Conservation (phyloP, 2,888 invertebrate species). For the Limnephilus marmoratus region DNA sequence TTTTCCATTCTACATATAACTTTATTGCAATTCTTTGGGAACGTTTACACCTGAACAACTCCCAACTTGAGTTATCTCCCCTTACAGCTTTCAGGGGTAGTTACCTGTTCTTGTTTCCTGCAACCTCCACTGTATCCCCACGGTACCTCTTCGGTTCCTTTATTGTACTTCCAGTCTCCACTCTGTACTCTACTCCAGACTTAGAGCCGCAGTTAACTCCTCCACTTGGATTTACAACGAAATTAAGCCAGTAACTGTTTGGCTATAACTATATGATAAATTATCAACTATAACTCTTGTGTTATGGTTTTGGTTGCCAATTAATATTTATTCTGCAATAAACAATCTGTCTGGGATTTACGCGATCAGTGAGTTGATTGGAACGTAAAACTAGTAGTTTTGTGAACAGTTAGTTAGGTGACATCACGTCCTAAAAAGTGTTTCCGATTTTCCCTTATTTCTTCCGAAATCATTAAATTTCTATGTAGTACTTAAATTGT, state of each 20-base stretch:
- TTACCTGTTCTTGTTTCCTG: not conserved
- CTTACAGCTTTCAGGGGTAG: not conserved
- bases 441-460: no score
- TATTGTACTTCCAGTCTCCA: not conserved
- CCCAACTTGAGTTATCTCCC: conserved; percentile 25
- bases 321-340: not conserved
- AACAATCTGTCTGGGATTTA: not conserved
- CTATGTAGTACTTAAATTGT: no score
- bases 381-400: no score
- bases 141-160: not conserved
- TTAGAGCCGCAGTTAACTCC: not conserved
- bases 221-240: not conserved
- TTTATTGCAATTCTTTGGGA: conserved; percentile 22
- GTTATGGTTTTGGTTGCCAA: not conserved
- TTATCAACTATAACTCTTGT: not conserved
- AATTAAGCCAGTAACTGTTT: conserved; percentile 12
- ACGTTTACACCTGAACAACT: conserved; percentile 36
- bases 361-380: not conserved
- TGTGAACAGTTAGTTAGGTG: no score
- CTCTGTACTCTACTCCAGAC: not conserved
- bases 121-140: not conserved
- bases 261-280: not conserved
- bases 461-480: no score
- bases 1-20: not conserved
- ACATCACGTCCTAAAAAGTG: no score